These are phyloP conservation scores for Gandaritis pyraliata DNA, from an alignment of 2,888 invertebrate genomes.

Conservation along the genomic window DNA sequence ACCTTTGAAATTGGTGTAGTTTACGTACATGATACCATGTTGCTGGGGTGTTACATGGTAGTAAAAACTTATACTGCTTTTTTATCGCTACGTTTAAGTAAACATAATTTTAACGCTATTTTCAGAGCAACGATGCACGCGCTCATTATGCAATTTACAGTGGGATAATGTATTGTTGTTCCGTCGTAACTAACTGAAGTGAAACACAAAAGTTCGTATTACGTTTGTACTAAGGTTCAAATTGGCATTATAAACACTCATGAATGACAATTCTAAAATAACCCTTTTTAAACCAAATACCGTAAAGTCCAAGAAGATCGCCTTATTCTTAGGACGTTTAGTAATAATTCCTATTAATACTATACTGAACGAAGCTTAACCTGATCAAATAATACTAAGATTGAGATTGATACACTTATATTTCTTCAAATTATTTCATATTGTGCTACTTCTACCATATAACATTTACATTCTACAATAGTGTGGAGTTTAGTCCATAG, in stretches of 20 bases:
- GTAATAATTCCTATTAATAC: no score
- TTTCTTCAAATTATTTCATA: slow-evolving; percentile 14
- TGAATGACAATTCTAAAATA: no score
- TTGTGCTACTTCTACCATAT: slow-evolving; percentile 32
- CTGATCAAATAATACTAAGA: slow-evolving; percentile 6
- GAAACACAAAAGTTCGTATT: no score
- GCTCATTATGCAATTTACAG: slow-evolving; percentile 6
- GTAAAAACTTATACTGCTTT: slow-evolving; percentile 15
- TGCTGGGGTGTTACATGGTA: slow-evolving; percentile 9
- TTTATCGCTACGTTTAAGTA: slow-evolving; percentile 15
- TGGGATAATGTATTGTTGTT: slow-evolving; percentile 3
- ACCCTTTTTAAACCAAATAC: no score
- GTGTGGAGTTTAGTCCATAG: slow-evolving; percentile 2
- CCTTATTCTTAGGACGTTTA: no score
- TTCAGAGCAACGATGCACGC: not conserved
- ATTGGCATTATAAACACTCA: no score
- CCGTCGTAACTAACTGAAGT: no score
- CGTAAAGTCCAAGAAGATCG: no score
- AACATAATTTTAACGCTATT: not conserved
- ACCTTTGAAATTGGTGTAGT: slow-evolving; percentile 11
- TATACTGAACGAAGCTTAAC: no score
- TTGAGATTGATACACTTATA: slow-evolving; percentile 20
- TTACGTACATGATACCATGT: slow-evolving; percentile 6
- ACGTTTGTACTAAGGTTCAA: no score
- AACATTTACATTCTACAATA: slow-evolving; percentile 14